A percentile compares a stretch with the other conserved stretches of the same genome.
Conservation (phyloP, 2,113 vertebrate genomes). For the Mastomys coucha region DNA sequence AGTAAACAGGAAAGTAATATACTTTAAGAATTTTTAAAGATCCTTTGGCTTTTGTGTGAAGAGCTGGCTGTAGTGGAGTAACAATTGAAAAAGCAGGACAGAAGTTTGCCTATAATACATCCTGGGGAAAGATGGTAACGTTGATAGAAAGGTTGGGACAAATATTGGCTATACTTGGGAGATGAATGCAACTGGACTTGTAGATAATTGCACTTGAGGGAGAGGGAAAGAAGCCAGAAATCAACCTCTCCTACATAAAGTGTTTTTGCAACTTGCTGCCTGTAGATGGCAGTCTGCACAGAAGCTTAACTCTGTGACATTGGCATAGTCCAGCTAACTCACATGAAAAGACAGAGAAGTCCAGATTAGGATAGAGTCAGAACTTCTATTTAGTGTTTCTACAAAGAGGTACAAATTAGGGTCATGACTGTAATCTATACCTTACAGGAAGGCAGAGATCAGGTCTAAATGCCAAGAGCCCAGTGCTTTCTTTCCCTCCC, state of each 20-base stretch:
- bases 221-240: not conserved
- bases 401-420: not conserved
- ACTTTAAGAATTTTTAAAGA: not conserved
- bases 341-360: not conserved
- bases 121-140: not conserved
- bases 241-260: not conserved
- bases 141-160: not conserved
- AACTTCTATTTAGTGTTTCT: not conserved
- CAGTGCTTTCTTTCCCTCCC: not conserved
- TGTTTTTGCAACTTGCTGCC: not conserved
- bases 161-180: not conserved
- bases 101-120: not conserved
- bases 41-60: not conserved
- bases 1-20: not conserved
- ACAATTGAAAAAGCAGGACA: not conserved
- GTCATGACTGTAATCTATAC: not conserved
- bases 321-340: not conserved
- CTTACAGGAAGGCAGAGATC: not conserved
- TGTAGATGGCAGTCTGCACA: not conserved
- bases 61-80: not conserved
- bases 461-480: not conserved
- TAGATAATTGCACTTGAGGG: not conserved
- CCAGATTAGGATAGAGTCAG: not conserved
- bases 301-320: not conserved
- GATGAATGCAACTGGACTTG: not conserved